Conservation (phyloP, 2,888 invertebrate genomes). For the Carpatolechia fugitivella region DNA sequence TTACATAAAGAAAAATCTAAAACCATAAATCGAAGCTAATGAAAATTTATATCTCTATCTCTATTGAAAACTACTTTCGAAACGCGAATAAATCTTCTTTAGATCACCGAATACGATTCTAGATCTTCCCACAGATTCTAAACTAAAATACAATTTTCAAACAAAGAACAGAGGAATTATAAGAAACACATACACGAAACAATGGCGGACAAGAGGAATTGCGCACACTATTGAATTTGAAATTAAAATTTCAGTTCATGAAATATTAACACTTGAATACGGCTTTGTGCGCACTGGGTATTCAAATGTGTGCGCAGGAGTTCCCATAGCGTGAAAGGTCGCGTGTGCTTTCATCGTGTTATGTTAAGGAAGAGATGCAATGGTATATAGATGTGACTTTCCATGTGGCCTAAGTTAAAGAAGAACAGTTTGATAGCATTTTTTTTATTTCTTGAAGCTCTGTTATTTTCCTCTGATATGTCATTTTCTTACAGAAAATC, state of each 20-base stretch:
- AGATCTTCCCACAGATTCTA: constrained; percentile 6
- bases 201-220: constrained; percentile 24
- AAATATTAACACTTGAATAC: constrained; percentile 62
- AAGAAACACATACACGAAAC: constrained; percentile 22
- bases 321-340: constrained; percentile 52
- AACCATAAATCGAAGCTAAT: not conserved
- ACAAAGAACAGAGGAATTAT: not conserved
- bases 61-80: not conserved
- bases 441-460: too few species aligned
- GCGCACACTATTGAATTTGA: constrained; percentile 47
- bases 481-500: too few species aligned
- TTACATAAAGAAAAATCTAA: not conserved
- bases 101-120: not conserved
- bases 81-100: not conserved
- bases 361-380: constrained; percentile 46
- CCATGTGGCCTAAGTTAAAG: constrained; percentile 22
- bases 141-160: not conserved
- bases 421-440: constrained; percentile 28
- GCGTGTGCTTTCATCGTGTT: constrained; percentile 49
- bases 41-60: not conserved
- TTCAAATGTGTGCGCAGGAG: constrained; percentile 59
- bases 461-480: too few species aligned
- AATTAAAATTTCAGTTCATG: constrained; percentile 62
- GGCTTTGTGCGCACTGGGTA: constrained; percentile 44
- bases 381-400: constrained; percentile 38